These are phyloP conservation scores for Aldrovandia affinis DNA, from an alignment of 2,797 vertebrate genomes.

Conservation along the genomic window DNA sequence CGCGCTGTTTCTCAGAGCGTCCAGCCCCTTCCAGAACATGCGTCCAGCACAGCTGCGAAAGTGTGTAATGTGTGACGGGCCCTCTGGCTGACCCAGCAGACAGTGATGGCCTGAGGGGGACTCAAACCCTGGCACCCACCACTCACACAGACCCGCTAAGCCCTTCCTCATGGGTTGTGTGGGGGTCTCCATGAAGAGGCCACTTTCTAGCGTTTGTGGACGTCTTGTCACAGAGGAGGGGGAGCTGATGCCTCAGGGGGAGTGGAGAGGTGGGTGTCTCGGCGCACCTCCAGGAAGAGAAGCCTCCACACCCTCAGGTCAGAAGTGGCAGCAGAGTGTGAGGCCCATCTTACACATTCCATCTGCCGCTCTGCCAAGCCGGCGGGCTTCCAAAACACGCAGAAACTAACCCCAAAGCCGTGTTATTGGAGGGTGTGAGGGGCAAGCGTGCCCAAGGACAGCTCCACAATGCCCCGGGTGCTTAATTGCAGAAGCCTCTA, in stretches of 20 bases:
- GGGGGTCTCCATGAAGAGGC: neutral
- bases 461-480: too few species aligned
- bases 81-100: too few species aligned
- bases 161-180: neutral
- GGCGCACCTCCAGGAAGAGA: neutral
- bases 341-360: neutral
- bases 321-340: neutral
- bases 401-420: neutral
- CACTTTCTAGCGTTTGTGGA: neutral
- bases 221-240: neutral
- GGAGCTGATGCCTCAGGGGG: neutral
- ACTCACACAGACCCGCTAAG: neutral
- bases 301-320: neutral
- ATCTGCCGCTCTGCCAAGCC: neutral
- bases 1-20: neutral
- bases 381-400: neutral
- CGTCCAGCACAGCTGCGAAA: neutral
- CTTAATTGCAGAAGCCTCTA: too few species aligned
- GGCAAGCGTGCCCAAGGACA: neutral
- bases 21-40: neutral
- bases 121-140: neutral
- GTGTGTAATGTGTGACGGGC: neutral
- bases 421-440: neutral
- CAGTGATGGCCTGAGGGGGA: neutral
- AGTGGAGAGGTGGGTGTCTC: neutral